Evolutionary conservation across 2,113 vertebrate genomes (phyloP).

Genomic region (Lophotis ruficrista): DNA sequence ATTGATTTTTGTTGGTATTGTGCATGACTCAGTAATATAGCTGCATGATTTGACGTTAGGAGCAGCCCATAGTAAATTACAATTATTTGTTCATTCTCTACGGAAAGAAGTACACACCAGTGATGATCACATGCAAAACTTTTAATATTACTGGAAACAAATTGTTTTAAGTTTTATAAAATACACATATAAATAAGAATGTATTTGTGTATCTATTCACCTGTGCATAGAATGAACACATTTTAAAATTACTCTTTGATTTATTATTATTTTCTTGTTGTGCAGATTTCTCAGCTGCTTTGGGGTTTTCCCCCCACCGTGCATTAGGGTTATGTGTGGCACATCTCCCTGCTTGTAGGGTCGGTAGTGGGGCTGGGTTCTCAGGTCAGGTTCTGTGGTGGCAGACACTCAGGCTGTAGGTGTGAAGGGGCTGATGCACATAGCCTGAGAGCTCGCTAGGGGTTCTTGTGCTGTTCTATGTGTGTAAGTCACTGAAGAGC

Average conservation of each 20-base stretch:
- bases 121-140: not conserved
- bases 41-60: not conserved
- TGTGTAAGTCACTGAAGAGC: accelerated
- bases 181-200: not conserved
- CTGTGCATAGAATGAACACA: accelerated
- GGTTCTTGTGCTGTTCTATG: accelerated
- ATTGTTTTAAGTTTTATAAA: not conserved
- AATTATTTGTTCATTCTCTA: not conserved
- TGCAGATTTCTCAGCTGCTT: not conserved
- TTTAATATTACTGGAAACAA: not conserved
- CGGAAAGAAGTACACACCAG: not conserved
- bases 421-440: not conserved
- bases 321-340: not conserved
- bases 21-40: not conserved
- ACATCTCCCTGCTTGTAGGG: accelerated
- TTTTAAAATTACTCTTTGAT: not conserved
- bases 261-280: not conserved
- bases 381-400: too few species aligned
- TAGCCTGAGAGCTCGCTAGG: accelerated
- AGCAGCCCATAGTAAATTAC: not conserved
- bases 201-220: not conserved
- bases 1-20: conserved; percentile 39
- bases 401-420: not conserved
- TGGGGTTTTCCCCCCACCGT: accelerated
- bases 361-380: accelerated